Evolutionary conservation across 2,797 vertebrate species (phyloP), one percentile per base, ranked within the genome.

Genomic region (Sebastes paucispinis): DNA sequence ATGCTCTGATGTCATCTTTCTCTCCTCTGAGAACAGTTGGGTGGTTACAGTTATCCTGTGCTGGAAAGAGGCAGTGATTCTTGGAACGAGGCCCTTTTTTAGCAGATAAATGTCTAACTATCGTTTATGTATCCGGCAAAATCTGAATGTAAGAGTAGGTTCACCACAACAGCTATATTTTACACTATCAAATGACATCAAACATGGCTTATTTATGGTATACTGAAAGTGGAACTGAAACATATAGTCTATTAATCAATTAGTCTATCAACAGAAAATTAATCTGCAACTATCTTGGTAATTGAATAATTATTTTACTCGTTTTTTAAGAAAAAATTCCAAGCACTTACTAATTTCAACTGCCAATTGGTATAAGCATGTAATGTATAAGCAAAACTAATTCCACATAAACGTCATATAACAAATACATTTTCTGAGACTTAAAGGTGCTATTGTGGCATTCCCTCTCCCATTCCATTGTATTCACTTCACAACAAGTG

Each of bases 1-100:
- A 60, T 72, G 39, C 58, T 81, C 36, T 85, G 75, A 85, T 85
- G 50, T 64, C n/a, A 36, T 64, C 16, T 29, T 82, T 81, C 31
- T 82, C 47, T 79, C 55, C 47, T 74, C 14, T 25, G 55, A 70
- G 68, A 85, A 73, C 52, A 74, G 65, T 27, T 69, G 32, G 31
- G 58, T 62, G 72, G 63, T 73, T 69, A 63, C 54, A 20, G 24
- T 67, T 29, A n/a, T 79, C 20, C 58, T 74, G 22, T 69, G 63
- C 54, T 39, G 31, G 25, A 74, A 32, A 63, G 7, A 36, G 39
- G 8, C 58, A 16, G 54, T 31, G 6, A 69, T 71, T 50, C 25
- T 34, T 68, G 64, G 60, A 16, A 39, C 11, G 2, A 20, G 18
- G 18, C 32, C 65, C 16, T 39, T 43, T 29, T 16, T 29, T 12